Base-by-base conservation (phyloP, 1,140 invertebrate genomes). In the Phortica variegata region DNA sequence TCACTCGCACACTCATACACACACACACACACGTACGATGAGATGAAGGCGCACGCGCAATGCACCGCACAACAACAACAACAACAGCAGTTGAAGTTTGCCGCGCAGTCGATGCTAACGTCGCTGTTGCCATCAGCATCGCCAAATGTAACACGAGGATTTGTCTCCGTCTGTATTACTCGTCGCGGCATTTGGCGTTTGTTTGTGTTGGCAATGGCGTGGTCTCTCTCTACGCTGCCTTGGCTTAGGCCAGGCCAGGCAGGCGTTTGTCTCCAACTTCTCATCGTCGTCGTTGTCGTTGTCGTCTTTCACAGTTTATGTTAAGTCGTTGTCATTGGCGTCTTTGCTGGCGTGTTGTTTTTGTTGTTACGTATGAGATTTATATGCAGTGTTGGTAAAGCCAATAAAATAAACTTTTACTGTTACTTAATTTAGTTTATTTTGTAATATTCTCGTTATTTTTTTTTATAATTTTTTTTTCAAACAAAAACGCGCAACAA, bases 341-440 rank as follows among this genome's bases (percentile, higher is more conserved):
- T 26, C 10, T 26, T 26, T n/a, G 5, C 9, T 37, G 20, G 47
- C n/a, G 29, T 37, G 40, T 19, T 38, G 8, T 56, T 49, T 50
- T 32, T 52, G 19, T 26, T 36, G 8, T 48, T 58, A 48, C 34
- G 42, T 49, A 10, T 37, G 37, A 57, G 50, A 58, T 58, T 56
- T 49, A 42, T 58, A 46, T 33, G 41, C 54, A 49, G 54, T 47
- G 47, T 56, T 20, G 47, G 47, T 43, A 42, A 58, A 58, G 45
- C 55, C 56, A 58, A 58, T 58, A 53, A 57, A 57, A 54, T 58
- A 36, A 36, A 36, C 44, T 56, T 56, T 58, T 54, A 58, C 56
- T 58, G 56, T 58, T 58, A 58, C 58, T 58, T 58, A 58, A 58
- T 58, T 58, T 58, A 58, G 56, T 58, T 58, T 58, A 58, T 58